Evolutionary conservation across 1,140 invertebrate genomes (phyloP).

Genomic region (Conus betulinus): DNA sequence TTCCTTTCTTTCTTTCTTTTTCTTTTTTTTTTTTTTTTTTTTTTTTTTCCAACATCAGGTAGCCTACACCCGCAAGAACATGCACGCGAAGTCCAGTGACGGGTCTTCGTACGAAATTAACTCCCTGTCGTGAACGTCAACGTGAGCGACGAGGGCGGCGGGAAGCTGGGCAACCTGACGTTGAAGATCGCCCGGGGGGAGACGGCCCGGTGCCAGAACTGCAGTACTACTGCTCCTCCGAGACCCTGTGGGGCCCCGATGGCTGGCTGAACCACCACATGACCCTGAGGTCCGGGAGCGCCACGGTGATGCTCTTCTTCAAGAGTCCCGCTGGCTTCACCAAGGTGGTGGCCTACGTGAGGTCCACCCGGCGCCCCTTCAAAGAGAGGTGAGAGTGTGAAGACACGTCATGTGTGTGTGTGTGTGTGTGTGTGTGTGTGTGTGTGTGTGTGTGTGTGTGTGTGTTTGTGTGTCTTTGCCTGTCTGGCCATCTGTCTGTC

Average conservation of each 20-base stretch:
- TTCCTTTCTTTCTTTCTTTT: no score
- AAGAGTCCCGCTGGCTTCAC: background rate
- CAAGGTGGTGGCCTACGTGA: slow-evolving; percentile 25
- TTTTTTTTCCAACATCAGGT: background rate
- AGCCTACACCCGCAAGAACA: slow-evolving; percentile 32
- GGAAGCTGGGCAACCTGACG: slow-evolving; percentile 12
- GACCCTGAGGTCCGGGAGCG: background rate
- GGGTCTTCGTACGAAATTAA: slow-evolving; percentile 31
- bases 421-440: no score
- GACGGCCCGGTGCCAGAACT: background rate
- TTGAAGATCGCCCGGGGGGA: background rate
- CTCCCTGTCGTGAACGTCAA: slow-evolving; percentile 37
- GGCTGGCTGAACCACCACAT: slow-evolving; percentile 37
- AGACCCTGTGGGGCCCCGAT: slow-evolving; percentile 16
- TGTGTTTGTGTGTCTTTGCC: no score
- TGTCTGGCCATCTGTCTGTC: no score
- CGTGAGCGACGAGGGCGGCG: background rate
- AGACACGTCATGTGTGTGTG: background rate
- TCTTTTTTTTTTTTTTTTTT: background rate
- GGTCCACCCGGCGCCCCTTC: background rate
- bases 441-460: no score
- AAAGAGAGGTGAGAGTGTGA: slow-evolving; percentile 11
- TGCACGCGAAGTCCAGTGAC: slow-evolving; percentile 22
- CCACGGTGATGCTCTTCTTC: slow-evolving; percentile 14
- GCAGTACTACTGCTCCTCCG: slow-evolving; percentile 8